Conservation (phyloP, 2,113 vertebrate species). For the Hippopotamus amphibius region DNA sequence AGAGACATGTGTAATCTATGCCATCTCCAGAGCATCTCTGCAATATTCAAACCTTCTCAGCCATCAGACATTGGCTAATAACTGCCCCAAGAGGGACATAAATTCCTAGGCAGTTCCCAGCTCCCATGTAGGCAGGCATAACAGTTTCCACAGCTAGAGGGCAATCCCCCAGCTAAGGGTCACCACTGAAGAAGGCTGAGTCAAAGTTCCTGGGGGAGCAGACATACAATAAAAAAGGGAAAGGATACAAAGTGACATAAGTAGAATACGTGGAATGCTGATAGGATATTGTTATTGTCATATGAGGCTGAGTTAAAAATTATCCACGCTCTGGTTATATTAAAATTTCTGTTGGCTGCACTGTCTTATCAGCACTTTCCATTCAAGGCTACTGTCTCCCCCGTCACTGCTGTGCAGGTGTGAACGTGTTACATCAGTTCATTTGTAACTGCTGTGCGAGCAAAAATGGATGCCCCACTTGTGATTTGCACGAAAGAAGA, state of each 20-base stretch:
- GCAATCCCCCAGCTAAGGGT: not conserved
- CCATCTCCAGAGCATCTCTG: not conserved
- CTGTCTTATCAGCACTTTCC: too few relatives aligned
- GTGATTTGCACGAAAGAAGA: too few relatives aligned
- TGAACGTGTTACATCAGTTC: too few relatives aligned
- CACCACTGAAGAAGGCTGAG: not conserved
- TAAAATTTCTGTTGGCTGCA: too few relatives aligned
- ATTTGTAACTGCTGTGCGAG: too few relatives aligned
- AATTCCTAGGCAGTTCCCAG: not conserved
- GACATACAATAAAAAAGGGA: not conserved
- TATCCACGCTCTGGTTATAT: too few relatives aligned
- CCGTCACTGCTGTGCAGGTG: too few relatives aligned
- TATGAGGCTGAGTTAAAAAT: not conserved
- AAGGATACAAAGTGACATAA: not conserved
- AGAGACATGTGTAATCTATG: not conserved
- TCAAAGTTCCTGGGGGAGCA: not conserved
- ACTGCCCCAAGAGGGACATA: not conserved
- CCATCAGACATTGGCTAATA: not conserved
- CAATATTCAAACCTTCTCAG: not conserved
- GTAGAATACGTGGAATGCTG: not conserved
- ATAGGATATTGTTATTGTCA: not conserved
- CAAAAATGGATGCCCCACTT: too few relatives aligned
- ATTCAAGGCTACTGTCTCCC: too few relatives aligned
- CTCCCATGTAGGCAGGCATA: not conserved
- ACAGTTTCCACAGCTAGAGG: not conserved